Conservation (phyloP, 2,113 vertebrate genomes). For the Chroicocephalus ridibundus region DNA sequence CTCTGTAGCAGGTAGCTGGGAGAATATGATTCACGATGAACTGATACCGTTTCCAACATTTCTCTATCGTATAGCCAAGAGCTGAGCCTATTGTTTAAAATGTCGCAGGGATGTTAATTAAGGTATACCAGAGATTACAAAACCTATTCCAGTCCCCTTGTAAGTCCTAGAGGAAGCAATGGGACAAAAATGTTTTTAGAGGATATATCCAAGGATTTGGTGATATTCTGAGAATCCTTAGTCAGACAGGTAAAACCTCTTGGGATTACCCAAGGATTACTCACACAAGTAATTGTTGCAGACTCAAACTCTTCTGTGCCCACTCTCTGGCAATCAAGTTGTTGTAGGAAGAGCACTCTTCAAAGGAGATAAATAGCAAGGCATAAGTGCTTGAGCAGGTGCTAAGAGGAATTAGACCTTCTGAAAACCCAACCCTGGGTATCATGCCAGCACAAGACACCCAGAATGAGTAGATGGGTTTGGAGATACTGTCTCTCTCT, state of each 20-base stretch:
- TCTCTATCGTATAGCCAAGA: slow-evolving; percentile 48
- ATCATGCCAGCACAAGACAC: not conserved
- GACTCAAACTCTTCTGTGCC: not conserved
- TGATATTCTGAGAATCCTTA: not conserved
- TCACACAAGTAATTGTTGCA: slow-evolving; percentile 6
- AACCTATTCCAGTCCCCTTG: not conserved
- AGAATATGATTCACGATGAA: slow-evolving; percentile 47
- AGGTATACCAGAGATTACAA: not conserved
- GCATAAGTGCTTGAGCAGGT: not conserved
- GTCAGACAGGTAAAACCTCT: slow-evolving; percentile 33
- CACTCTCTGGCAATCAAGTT: slow-evolving; percentile 16
- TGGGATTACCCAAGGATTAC: not conserved
- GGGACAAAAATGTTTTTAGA: slow-evolving; percentile 9
- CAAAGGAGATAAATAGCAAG: not conserved
- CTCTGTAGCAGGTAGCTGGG: slow-evolving; percentile 81
- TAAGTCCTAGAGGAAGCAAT: not conserved
- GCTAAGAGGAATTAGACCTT: not conserved
- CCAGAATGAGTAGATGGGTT: not conserved
- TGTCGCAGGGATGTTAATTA: slow-evolving; percentile 28
- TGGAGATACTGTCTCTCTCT: not conserved
- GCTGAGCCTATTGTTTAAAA: slow-evolving; percentile 46
- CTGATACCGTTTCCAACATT: slow-evolving; percentile 28
- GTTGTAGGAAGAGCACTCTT: not conserved
- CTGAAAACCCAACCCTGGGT: not conserved
- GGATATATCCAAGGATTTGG: not conserved